Evolutionary conservation across 2,797 vertebrate genomes (phyloP), one percentile per base, ranked within the genome.

Genomic region (Meriones psammophilus): DNA sequence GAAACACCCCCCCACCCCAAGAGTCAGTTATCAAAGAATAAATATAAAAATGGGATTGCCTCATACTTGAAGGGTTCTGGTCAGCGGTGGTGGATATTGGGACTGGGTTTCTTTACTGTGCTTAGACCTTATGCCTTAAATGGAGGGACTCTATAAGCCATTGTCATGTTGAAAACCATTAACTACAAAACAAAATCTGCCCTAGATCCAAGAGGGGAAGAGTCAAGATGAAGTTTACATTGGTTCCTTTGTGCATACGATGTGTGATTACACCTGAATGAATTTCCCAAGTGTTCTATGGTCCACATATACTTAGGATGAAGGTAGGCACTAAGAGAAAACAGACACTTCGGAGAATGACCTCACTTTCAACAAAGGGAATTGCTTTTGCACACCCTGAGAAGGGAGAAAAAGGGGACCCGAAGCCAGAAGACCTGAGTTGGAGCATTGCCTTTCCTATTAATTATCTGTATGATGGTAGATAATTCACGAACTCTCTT

Each of bases 121-220:
- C 18, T 94, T 58, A 83, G 81, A 95, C 60, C 10, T 94, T 77
- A 66, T 69, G 7, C 18, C 54, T 96, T 74, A 39, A 76, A 77
- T 60, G 20, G 7, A 86, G 54, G 20, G 78, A 15, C 12, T 93
- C 17, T 24, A 36, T 5, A 84, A 84, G 18, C 77, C 86, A 73
- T 42, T 84, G 14, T 66, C 92, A 62, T 87, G 66, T 69, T 94
- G 68, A 81, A 90, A 91, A 54, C 81, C 50, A 74, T 85, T 62
- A 71, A 54, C 89, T 88, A 68, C 58, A 90, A 33, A 81, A 60
- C 60, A 79, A 89, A 71, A 88, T 28, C 76, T n/a, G 39, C 28
- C 28, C 88, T 30, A 77, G 80, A 76, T 66, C 9, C 36, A 88
- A 92, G 58, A 90, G 50, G 80, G 56, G n/a, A 93, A 17, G n/a